Conservation (phyloP, 2,888 invertebrate genomes). For the Sinopyrophorus schimmeli region DNA sequence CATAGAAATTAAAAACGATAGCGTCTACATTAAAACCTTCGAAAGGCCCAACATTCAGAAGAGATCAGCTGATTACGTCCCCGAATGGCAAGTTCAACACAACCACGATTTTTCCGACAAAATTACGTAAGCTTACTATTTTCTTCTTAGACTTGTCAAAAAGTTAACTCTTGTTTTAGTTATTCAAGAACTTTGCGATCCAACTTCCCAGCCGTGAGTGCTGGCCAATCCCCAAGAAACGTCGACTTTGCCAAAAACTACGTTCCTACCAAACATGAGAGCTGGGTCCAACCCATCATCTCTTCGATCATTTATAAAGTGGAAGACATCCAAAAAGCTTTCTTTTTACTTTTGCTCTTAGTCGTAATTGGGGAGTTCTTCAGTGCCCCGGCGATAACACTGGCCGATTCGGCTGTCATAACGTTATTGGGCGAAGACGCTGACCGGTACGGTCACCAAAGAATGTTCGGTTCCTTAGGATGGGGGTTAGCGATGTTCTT, state of each 20-base stretch:
- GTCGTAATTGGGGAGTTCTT: conserved; percentile 98
- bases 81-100: conserved; percentile 3
- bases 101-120: conserved; percentile 17
- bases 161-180: conserved; percentile 35
- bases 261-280: conserved; percentile 67
- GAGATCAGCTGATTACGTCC: conserved; percentile 43
- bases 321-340: conserved; percentile 91
- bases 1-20: conserved; percentile 67
- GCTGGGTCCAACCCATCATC: conserved; percentile 88
- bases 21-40: conserved; percentile 67
- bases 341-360: conserved; percentile 88
- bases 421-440: conserved; percentile 68
- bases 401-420: conserved; percentile 91
- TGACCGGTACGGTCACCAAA: conserved; percentile 86
- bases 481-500: conserved; percentile 99
- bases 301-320: conserved; percentile 90
- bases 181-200: conserved; percentile 54
- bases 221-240: conserved; percentile 73
- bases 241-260: conserved; percentile 79
- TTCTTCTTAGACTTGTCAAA: not conserved
- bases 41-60: conserved; percentile 57
- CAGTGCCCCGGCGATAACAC: conserved; percentile 91
- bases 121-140: conserved; percentile 11
- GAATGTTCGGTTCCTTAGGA: conserved; percentile 97
- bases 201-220: conserved; percentile 50